Base-by-base conservation (phyloP, 2,888 invertebrate genomes). In the Temnothorax unifasciatus region DNA sequence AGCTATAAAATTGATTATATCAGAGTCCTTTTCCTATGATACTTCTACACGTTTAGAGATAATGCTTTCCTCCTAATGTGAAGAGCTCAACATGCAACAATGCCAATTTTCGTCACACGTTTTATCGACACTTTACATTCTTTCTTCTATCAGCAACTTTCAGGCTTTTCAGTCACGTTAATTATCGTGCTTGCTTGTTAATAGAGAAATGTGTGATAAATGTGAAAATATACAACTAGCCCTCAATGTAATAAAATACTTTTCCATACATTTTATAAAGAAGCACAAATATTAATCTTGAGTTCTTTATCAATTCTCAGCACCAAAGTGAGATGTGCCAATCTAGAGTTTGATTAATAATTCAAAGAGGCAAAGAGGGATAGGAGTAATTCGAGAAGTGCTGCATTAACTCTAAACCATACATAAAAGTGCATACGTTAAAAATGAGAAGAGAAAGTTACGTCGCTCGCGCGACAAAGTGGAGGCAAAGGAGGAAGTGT, bases 361-460 rank as follows among this genome's bases (percentile, higher is more conserved):
- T 9, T 75, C 4, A 21, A 13, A 63, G 9, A 18, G 29, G 9
- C 69, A 76, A 44, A 81, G 83, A 74, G 57, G 61, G 84, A 54
- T 77, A 59, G 64, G 21, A 79, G 79, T 73, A 81, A 13, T 57
- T 29, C 38, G 11, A 85, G 11, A 85, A 84, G 87, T 81, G 74
- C 85, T 90, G 90, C 90, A 90, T 90, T 90, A 90, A 87, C 90
- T 90, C 90, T 90, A 90, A 90, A 90, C 85, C 66, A 87, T 83
- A 57, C 41, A 68, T 59, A 76, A 34, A 34, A 83, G 82, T 90
- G 87, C 86, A 84, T 66, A 84, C 34, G 81, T 71, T 81, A 69
- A 63, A 57, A 50, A 63, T 41, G 18, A 68, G 18, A 59, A 34
- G 13, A 79, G 68, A 66, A 68, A 66, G 76, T 79, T 77, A 83